Conservation (phyloP, 2,113 vertebrate genomes). For the Antigone vipio region DNA sequence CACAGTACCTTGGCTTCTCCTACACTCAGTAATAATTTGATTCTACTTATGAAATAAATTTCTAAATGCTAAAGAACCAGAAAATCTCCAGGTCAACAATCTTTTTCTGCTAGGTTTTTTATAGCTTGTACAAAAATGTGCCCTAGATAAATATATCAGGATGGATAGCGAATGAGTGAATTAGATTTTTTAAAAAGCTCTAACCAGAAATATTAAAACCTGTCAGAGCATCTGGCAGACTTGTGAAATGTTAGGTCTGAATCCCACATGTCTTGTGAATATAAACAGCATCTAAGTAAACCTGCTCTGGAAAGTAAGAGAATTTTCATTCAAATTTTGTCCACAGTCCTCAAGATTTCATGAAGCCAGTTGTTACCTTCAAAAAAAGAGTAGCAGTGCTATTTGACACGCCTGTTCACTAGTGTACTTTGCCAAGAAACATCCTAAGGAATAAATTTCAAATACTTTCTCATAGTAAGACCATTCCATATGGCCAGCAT, state of each 20-base stretch:
- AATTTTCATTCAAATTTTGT: not conserved
- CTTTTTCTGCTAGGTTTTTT: not conserved
- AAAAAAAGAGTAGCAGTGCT: not conserved
- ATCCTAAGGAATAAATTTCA: not conserved
- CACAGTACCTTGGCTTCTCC: not conserved
- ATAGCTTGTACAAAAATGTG: not conserved
- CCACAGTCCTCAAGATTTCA: not conserved
- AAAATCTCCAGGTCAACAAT: not conserved
- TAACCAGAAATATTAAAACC: conserved; percentile 7
- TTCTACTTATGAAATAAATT: not conserved
- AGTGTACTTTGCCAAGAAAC: not conserved
- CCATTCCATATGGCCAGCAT: not conserved
- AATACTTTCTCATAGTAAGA: not conserved
- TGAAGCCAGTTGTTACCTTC: not conserved
- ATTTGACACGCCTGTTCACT: not conserved
- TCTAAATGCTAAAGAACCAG: not conserved
- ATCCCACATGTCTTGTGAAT: not conserved
- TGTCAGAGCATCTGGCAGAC: not conserved
- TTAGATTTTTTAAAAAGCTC: not conserved
- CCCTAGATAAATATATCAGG: not conserved
- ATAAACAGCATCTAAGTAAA: not conserved
- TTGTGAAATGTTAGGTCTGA: not conserved
- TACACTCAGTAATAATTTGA: not conserved
- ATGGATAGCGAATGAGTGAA: not conserved
- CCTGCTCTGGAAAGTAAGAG: not conserved